Evolutionary conservation across 2,797 vertebrate genomes (phyloP).

Genomic region (Holocentrus rufus): DNA sequence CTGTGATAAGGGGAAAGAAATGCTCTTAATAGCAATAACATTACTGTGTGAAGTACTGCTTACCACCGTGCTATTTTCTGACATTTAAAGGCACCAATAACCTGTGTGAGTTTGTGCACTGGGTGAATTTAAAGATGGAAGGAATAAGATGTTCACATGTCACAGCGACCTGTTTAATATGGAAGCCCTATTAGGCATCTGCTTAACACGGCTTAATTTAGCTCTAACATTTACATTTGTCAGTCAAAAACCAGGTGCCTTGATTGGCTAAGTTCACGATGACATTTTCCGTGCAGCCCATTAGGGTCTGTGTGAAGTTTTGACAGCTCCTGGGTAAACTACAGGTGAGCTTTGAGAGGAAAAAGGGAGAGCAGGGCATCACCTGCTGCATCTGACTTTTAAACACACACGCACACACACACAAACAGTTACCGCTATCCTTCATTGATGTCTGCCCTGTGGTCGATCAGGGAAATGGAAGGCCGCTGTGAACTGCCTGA

Average conservation of each 20-base stretch:
- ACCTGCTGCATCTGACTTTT: conserved; percentile 41
- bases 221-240: background rate
- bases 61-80: background rate
- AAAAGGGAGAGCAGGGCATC: conserved; percentile 8
- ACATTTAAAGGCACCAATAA: background rate
- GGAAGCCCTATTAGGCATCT: too few relatives aligned
- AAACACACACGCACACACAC: conserved; percentile 45
- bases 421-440: conserved; percentile 38
- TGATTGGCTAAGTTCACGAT: background rate
- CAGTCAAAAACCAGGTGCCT: background rate
- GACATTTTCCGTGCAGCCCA: background rate
- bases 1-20: background rate
- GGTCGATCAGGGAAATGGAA: conserved; percentile 66
- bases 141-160: conserved; percentile 15
- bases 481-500: conserved; percentile 62
- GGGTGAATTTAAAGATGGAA: conserved; percentile 13
- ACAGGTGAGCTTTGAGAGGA: background rate
- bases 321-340: background rate
- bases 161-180: conserved; percentile 7
- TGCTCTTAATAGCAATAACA: background rate
- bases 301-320: background rate
- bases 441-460: conserved; percentile 57
- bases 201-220: conserved; percentile 15
- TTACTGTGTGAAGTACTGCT: background rate
- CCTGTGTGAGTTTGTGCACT: conserved; percentile 9